Evolutionary conservation across 2,797 vertebrate species (phyloP).

Genomic region (Hybognathus amarus): DNA sequence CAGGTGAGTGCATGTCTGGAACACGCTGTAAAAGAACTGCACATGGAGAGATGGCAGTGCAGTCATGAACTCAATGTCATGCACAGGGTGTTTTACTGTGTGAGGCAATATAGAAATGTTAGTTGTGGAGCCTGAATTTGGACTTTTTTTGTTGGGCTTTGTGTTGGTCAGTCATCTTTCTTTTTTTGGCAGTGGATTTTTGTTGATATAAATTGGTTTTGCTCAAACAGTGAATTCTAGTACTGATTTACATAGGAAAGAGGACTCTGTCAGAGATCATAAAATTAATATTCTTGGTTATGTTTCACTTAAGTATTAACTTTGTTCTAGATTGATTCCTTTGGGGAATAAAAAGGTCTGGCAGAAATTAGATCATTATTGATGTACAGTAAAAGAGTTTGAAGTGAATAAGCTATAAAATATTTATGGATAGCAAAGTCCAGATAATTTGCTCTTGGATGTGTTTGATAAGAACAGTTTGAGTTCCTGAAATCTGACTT

Average conservation of each 20-base stretch:
- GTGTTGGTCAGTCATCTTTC: neutral
- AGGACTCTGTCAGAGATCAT: neutral
- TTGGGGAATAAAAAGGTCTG: neutral
- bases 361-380: neutral
- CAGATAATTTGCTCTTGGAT: neutral
- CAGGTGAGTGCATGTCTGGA: conserved; percentile 83
- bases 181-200: neutral
- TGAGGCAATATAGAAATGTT: neutral
- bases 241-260: neutral
- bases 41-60: conserved; percentile 43
- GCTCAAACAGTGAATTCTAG: neutral
- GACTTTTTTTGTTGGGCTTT: neutral
- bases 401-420: neutral
- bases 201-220: neutral
- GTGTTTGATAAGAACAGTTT: neutral
- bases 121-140: neutral
- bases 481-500: neutral
- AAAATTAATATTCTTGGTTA: neutral
- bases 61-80: neutral
- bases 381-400: neutral
- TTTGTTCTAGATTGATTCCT: neutral
- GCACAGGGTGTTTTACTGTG: neutral
- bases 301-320: neutral
- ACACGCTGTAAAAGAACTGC: conserved; percentile 71
- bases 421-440: neutral